A percentile compares a stretch with the other conserved stretches of the same genome.
Evolutionary conservation across 1,140 invertebrate species (phyloP).

Genomic region (Diachasma alloeum): DNA sequence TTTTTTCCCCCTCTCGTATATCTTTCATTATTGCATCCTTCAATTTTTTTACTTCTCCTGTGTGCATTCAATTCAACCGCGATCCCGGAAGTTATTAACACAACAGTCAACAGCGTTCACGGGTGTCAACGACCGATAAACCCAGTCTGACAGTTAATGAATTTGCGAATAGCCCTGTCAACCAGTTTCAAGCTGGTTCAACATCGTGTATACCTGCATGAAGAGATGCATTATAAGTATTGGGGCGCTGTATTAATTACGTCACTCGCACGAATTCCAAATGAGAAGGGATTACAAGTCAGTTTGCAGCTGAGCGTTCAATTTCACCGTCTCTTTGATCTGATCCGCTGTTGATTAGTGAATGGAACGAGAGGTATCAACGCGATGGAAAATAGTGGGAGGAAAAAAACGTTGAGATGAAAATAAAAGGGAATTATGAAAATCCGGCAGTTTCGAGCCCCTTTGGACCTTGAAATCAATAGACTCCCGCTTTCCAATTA

Average conservation of each 20-base stretch:
- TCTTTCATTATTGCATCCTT: background rate
- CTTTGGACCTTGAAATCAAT: background rate
- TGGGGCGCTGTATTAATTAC: background rate
- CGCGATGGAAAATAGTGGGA: background rate
- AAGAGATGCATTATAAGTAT: background rate
- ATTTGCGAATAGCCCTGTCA: background rate
- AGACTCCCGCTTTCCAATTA: background rate
- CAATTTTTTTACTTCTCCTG: background rate
- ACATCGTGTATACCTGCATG: background rate
- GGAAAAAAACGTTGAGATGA: background rate
- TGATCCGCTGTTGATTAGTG: background rate
- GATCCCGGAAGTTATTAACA: background rate
- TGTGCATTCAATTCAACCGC: background rate
- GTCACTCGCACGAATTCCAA: background rate
- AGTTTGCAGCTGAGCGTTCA: background rate
- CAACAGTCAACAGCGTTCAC: background rate
- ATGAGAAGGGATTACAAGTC: background rate
- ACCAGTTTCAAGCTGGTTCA: background rate
- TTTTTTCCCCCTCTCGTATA: background rate
- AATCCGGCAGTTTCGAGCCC: background rate
- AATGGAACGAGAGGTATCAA: background rate
- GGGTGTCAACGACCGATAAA: background rate
- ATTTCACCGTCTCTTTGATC: background rate
- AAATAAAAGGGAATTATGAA: background rate
- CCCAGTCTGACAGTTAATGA: background rate